Evolutionary conservation across 2,113 vertebrate genomes (phyloP), one percentile per base, ranked within the genome.

Genomic region (Larimichthys crocea): DNA sequence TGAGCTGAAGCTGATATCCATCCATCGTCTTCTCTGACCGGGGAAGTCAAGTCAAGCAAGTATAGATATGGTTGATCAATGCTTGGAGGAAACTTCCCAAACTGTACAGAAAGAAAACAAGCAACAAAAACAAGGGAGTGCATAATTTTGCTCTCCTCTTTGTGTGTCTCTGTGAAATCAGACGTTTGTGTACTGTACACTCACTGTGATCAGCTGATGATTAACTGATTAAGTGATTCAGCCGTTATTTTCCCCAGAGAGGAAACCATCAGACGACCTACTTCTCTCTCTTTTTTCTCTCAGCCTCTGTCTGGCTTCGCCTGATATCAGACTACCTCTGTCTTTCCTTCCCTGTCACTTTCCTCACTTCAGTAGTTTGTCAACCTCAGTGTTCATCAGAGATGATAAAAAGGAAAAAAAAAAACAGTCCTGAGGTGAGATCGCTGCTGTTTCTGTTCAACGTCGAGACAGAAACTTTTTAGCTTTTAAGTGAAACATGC

Each of bases 201-300:
- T 26, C 56, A 40, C 63, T 64, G 56, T 78, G 79, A 86, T 82
- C 83, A 81, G 79, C 63, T 31, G 57, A 82, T 78, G 74, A 78
- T 63, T 22, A 64, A 78, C 79, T 74, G 69, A 78, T 74, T 44
- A 48, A 68, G 20, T 31, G 50, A 81, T 56, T 77, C 60, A 71
- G 55, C 61, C 20, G 2, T 29, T 40, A 14, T 17, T 49, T 65
- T 29, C 77, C 73, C 68, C 40, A 3, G 78, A 68, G 68, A 86
- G 68, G 57, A 42, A 15, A 46, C 63, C 68, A 81, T 77, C 77
- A 72, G 35, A 71, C 57, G 26, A 42, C 74, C 75, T 35, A 26
- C 69, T 68, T 46, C 71, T 65, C 70, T 46, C 57, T 22, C 22
- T 40, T 26, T 26, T 26, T 0, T 29, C 2, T 52, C 49, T 61